Conservation (phyloP, 2,797 vertebrate species). For the Chloroceryle amazona region DNA sequence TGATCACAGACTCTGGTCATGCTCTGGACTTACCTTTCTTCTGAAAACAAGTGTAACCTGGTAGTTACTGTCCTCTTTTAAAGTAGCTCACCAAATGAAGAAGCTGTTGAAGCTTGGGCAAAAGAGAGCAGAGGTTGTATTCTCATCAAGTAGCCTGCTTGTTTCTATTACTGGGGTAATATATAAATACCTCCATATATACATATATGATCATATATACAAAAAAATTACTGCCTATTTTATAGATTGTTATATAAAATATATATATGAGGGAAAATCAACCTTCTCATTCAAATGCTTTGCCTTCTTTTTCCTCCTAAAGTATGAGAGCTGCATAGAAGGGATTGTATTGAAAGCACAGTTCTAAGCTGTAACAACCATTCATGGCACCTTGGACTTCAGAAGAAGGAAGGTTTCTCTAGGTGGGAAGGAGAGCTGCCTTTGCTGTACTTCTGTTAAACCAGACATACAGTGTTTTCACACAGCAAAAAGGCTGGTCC, state of each 20-base stretch:
- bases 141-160: neutral
- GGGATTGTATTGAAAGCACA: neutral
- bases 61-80: neutral
- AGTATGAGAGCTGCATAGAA: neutral
- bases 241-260: neutral
- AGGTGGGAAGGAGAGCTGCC: neutral
- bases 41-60: neutral
- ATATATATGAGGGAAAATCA: neutral
- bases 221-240: neutral
- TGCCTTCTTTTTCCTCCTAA: neutral
- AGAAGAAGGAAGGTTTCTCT: neutral
- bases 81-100: neutral
- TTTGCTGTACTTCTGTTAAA: neutral
- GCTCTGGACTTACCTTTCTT: neutral
- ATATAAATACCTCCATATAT: neutral
- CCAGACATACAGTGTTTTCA: neutral
- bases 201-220: too few relatives aligned
- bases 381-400: neutral
- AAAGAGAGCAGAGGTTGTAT: neutral
- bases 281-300: neutral
- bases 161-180: neutral
- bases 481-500: neutral
- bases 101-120: neutral
- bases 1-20: neutral
- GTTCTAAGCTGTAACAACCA: neutral